Evolutionary conservation across 2,113 vertebrate genomes (phyloP), one percentile per base, ranked within the genome.

Genomic region (Paracanthobrama guichenoti): DNA sequence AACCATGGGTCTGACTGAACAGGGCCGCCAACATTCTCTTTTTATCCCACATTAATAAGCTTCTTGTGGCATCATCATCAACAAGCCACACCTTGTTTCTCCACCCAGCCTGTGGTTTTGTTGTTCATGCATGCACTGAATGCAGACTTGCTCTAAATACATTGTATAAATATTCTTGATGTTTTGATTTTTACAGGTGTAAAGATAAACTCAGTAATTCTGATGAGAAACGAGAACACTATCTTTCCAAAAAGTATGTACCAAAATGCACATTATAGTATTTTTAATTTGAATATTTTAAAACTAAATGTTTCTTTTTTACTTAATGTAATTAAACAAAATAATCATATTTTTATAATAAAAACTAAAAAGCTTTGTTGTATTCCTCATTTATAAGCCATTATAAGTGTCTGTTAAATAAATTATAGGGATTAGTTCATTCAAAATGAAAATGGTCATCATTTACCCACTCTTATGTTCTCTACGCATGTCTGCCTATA

Each of bases 101-200:
- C 48, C 48, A 76, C 18, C 74, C 53, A 57, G 6, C 22, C 24
- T 74, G 14, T 76, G 26, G 16, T 35, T 55, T 16, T 39, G 46
- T 31, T 53, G 4, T 20, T 35, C 26, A 35, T 55, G 72, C 44
- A 4, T 74, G 14, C 3, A 4, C 6, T 39, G 39, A 39, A 14
- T 20, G 44, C 44, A 74, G 20, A n/a, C 0, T 6, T 18, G 31
- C 16, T 14, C 22, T n/a, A 13, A 3, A 28, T 50, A 6, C 44
- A 39, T 28, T 69, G 31, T 69, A 69, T 44, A 71, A 71, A 44
- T 42, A 42, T 71, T 71, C 2, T 72, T 46, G 22, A 64, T 59
- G 59, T 24, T 24, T 77, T 24, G 2, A 35, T 59, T 57, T 79
- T 76, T 60, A 59, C 66, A 85, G 83, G 66, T 85, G 53, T 71